Evolutionary conservation across 2,113 vertebrate species (phyloP), one percentile per base, ranked within the genome.

Genomic region (Genyomyrus donnyi): DNA sequence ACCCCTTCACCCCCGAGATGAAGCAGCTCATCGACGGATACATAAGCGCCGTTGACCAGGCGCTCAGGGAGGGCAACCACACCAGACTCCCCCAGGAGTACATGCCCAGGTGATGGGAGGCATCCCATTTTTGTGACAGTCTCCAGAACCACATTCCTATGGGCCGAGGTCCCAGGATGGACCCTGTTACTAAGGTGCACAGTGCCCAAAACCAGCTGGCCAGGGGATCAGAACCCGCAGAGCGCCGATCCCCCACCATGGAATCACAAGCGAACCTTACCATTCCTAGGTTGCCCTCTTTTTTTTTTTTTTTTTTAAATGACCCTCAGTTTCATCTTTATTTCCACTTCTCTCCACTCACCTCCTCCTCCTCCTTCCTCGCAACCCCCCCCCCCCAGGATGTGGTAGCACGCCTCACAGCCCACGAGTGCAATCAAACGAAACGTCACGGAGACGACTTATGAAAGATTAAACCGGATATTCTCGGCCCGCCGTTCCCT

Each of bases 1-100:
- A 98, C 91, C 97, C 97, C 49, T 98, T 98, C 92, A 98, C 97
- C 10, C 94, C 94, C 0, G 96, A 97, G 88, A 98, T 98, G 97
- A 97, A 96, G 90, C 93, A 91, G 35, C 90, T 96, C 91, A 98
- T 98, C 90, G 92, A 97, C 19, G 95, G 96, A 80, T 96, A 97
- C 85, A 98, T 98, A 90, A 93, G 93, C 90, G 96, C 95, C 0
- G 97, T 98, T 92, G 97, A 97, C 89, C 93, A 95, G 92, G 97
- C 96, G 74, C 95, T 97, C 88, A 95, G 94, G 49, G 94, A 93
- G 53, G 95, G 94, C 90, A 96, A 97, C 92, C 96, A 96, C 92
- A 94, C 96, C 0, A 96, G 97, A 66, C 93, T 98, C 90, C 97
- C 97, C 90, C 94, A 93, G 89, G 96, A 97, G 90, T 98, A 98